A percentile compares a stretch with the other conserved stretches of the same genome.
Conservation (phyloP, 1,140 invertebrate species). For the Eurosta solidaginis region DNA sequence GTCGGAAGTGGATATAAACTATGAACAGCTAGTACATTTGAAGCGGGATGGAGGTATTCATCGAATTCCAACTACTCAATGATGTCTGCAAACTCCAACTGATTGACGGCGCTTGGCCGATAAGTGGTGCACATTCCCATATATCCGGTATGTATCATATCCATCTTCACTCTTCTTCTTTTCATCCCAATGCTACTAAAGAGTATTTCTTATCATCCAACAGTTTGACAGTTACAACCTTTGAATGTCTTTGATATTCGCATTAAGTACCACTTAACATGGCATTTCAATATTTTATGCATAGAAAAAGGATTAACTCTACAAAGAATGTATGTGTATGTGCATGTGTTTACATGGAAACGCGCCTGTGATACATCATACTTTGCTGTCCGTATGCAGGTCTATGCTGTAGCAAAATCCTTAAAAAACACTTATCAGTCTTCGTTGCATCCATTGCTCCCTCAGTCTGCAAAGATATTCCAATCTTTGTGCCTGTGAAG, state of each 20-base stretch:
- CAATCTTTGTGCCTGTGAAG: neutral
- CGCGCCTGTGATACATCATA: neutral
- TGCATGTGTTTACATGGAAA: too few species aligned
- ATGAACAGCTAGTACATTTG: too few species aligned
- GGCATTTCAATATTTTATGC: conserved; percentile 59
- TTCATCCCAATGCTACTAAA: too few species aligned
- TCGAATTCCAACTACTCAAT: too few species aligned
- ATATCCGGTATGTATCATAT: too few species aligned
- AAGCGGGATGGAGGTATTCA: too few species aligned
- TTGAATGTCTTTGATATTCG: conserved; percentile 43
- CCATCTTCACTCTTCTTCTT: too few species aligned
- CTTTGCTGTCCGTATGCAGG: neutral
- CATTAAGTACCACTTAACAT: conserved; percentile 58
- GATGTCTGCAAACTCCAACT: too few species aligned
- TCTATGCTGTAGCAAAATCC: too few species aligned
- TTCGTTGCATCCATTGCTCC: neutral
- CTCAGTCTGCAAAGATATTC: neutral
- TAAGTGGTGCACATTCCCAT: too few species aligned
- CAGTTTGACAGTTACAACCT: neutral
- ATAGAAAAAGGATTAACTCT: conserved; percentile 38
- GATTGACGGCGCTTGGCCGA: too few species aligned
- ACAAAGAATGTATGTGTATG: neutral
- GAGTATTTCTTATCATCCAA: neutral
- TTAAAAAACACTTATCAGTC: neutral
- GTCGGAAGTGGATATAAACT: too few species aligned